Conservation (phyloP, 2,888 invertebrate genomes). For the Parthenolecanium corni region DNA sequence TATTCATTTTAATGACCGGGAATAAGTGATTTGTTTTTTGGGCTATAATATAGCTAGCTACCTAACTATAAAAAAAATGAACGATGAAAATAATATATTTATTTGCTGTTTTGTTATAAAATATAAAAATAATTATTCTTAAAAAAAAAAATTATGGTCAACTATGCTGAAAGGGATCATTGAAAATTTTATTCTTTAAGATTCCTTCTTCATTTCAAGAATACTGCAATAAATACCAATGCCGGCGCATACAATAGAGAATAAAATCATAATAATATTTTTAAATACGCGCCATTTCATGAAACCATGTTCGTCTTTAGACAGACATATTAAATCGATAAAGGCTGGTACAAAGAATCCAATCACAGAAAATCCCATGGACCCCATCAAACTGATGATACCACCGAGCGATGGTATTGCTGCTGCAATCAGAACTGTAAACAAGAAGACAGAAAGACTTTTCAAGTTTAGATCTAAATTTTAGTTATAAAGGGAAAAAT, state of each 20-base stretch:
- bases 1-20: too few relatives aligned
- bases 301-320: constrained; percentile 4
- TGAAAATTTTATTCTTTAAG: neutral
- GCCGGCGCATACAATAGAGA: constrained; percentile 55
- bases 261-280: constrained; percentile 48
- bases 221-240: constrained; percentile 48
- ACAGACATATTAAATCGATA: constrained; percentile 49
- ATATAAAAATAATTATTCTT: too few relatives aligned
- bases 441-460: constrained; percentile 3
- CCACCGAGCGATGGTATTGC: constrained; percentile 70
- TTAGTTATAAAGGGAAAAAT: too few relatives aligned
- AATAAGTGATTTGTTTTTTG: too few relatives aligned
- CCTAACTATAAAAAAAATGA: too few relatives aligned
- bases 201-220: constrained; percentile 34
- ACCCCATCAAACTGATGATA: constrained; percentile 78
- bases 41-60: too few relatives aligned
- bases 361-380: constrained; percentile 54
- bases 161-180: too few relatives aligned
- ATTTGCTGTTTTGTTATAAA: too few relatives aligned
- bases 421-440: constrained; percentile 51
- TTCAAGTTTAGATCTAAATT: too few relatives aligned
- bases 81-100: too few relatives aligned
- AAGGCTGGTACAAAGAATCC: constrained; percentile 64
- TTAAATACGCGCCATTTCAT: constrained; percentile 41
- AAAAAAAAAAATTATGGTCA: too few relatives aligned